Conservation (phyloP, 1,140 invertebrate genomes). For the Rhopalosiphum padi region DNA sequence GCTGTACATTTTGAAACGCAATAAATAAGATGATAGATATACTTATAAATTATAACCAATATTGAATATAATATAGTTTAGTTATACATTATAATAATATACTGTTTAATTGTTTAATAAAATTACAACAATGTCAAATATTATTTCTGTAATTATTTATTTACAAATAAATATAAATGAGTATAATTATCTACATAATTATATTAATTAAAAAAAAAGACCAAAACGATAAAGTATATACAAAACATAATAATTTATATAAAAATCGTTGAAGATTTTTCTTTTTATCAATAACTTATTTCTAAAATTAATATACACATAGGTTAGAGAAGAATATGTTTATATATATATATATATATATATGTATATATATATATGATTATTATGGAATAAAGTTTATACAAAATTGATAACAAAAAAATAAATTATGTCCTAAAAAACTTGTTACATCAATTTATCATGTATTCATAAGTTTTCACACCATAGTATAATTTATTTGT, state of each 20-base stretch:
- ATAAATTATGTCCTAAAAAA: neutral
- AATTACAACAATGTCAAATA: conserved; percentile 29
- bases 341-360: neutral
- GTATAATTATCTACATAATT: conserved; percentile 57
- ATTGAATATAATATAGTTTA: neutral
- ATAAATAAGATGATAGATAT: no score
- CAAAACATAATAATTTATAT: conserved; percentile 34
- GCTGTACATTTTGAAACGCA: no score
- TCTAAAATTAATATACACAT: conserved; percentile 28
- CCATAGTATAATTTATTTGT: neutral
- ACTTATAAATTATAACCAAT: no score
- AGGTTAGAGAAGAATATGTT: conserved; percentile 49
- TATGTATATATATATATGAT: neutral
- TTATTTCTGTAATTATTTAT: conserved; percentile 55
- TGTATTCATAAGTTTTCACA: conserved; percentile 10
- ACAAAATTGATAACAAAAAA: conserved; percentile 46
- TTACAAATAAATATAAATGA: conserved; percentile 58
- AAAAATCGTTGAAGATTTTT: conserved; percentile 28
- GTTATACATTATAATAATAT: neutral
- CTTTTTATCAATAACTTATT: conserved; percentile 23
- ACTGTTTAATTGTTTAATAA: neutral
- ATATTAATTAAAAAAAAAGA: conserved; percentile 46
- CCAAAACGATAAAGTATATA: conserved; percentile 44
- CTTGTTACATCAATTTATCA: conserved; percentile 29
- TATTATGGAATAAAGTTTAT: conserved; percentile 45